Percentiles rank a stretch among this genome's conserved stretches.
phyloP scores from a whole-genome alignment of 2,113 vertebrate genomes.

The Dascyllus trimaculatus region DNA sequence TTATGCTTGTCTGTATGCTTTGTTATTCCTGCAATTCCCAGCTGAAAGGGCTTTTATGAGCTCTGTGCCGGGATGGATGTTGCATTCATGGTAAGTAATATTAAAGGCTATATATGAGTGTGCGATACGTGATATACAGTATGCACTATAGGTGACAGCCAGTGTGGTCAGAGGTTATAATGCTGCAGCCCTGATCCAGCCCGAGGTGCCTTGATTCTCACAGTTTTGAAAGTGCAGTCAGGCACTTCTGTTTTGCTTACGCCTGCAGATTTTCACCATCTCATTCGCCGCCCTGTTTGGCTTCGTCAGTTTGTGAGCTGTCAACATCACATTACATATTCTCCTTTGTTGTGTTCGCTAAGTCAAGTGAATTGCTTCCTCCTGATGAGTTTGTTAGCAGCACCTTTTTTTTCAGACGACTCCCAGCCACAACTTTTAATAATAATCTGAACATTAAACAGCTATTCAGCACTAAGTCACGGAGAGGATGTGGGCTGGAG shows the following conservation, averaged over 20 bases:
- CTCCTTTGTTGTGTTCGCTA: constrained; percentile 54
- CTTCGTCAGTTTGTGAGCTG: constrained; percentile 40
- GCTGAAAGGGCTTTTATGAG: constrained; percentile 68
- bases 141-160: constrained; percentile 33
- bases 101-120: constrained; percentile 25
- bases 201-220: constrained; percentile 54
- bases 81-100: constrained; percentile 46
- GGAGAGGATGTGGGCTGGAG: neutral
- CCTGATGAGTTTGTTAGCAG: neutral
- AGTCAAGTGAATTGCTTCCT: constrained; percentile 29
- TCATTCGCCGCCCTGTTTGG: constrained; percentile 46
- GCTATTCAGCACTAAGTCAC: constrained; percentile 7
- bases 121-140: neutral
- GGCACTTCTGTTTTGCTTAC: constrained; percentile 72
- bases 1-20: constrained; percentile 22
- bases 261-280: constrained; percentile 50
- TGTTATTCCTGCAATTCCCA: constrained; percentile 37
- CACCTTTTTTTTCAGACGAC: neutral
- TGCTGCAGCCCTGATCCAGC: constrained; percentile 28
- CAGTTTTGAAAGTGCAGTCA: constrained; percentile 70
- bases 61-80: constrained; percentile 44
- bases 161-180: constrained; percentile 42
- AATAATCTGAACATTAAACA: neutral
- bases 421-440: neutral
- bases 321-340: constrained; percentile 65